phyloP scores from a whole-genome alignment of 2,888 invertebrate species.

The Eristalis intricaria region DNA sequence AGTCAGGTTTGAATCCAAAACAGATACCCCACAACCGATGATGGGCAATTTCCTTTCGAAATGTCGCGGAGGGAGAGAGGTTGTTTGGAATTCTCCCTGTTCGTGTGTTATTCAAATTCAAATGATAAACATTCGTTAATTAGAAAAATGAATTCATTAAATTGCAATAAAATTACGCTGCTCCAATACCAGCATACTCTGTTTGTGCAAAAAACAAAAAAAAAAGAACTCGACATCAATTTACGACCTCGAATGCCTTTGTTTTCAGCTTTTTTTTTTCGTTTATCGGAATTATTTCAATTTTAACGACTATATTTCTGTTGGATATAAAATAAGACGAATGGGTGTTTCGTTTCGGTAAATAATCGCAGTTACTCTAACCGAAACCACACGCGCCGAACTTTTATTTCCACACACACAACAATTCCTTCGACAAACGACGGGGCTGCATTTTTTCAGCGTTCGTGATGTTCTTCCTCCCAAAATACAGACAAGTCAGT shows the following conservation, averaged over 20 bases:
- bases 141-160: slow-evolving; percentile 4
- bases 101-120: not conserved
- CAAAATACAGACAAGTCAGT: not conserved
- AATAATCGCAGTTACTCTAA: slow-evolving; percentile 41
- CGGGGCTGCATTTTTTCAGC: not conserved
- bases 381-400: slow-evolving; percentile 33
- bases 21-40: not conserved
- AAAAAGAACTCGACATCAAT: not conserved
- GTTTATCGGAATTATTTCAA: not conserved
- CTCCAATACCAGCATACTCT: not conserved
- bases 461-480: not conserved
- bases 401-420: slow-evolving; percentile 43
- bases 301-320: not conserved
- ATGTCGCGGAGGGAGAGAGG: not conserved
- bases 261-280: not conserved
- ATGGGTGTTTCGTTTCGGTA: not conserved
- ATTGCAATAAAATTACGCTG: not conserved
- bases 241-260: not conserved
- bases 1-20: not conserved
- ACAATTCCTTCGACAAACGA: slow-evolving; percentile 3
- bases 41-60: not conserved
- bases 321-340: not conserved
- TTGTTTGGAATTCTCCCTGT: not conserved
- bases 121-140: not conserved
- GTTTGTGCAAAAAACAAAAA: not conserved